Conservation (phyloP, 2,113 vertebrate genomes). For the Machaerirhynchus nigripectus region DNA sequence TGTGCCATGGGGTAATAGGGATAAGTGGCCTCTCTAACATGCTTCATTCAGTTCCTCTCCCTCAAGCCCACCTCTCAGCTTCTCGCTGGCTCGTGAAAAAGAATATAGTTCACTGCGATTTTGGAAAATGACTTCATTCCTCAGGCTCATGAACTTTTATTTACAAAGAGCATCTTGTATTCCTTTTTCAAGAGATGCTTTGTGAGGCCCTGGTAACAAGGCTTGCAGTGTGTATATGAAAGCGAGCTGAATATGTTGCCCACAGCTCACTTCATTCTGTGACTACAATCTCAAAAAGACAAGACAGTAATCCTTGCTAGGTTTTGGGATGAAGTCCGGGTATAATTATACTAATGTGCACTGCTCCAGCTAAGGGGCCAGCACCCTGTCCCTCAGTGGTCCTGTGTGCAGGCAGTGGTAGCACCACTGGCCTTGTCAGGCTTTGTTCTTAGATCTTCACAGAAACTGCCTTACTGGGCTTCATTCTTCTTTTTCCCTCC, state of each 20-base stretch:
- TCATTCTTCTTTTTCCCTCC: not conserved
- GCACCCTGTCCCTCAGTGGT: not conserved
- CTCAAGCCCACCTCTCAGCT: constrained; percentile 36
- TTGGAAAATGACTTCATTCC: constrained; percentile 78
- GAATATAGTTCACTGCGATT: constrained; percentile 57
- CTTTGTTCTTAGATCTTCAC: not conserved
- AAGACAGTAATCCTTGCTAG: constrained; percentile 37
- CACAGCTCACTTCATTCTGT: constrained; percentile 57
- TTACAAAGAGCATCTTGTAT: constrained; percentile 85
- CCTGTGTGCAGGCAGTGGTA: not conserved
- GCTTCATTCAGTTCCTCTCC: constrained; percentile 28
- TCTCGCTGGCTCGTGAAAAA: constrained; percentile 14
- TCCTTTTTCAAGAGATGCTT: constrained; percentile 79
- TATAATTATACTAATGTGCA: not conserved
- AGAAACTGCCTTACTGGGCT: fast-evolving
- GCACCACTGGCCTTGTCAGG: not conserved
- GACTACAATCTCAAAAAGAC: constrained; percentile 41
- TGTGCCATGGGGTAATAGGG: not conserved
- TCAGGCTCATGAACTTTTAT: constrained; percentile 80
- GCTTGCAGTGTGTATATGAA: constrained; percentile 73
- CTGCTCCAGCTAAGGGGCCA: not conserved
- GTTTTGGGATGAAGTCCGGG: not conserved
- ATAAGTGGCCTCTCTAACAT: constrained; percentile 9
- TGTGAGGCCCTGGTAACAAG: constrained; percentile 77
- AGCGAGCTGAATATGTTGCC: constrained; percentile 47